These are phyloP conservation scores for Brassicogethes aeneus DNA, from an alignment of 2,888 invertebrate species.

Conservation along the genomic window DNA sequence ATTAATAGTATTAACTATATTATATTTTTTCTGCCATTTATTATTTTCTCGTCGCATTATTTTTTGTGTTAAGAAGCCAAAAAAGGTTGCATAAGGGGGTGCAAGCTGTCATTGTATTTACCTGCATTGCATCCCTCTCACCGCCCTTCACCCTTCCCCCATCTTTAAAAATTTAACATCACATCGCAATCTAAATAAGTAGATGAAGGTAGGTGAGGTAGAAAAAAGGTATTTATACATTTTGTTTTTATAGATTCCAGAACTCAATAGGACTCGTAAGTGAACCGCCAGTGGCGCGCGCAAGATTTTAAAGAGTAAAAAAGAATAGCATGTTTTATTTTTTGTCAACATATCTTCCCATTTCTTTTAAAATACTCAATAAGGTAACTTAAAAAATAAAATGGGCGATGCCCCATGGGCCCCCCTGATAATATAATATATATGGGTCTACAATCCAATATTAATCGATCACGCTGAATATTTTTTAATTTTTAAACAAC, in stretches of 20 bases:
- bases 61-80: neutral
- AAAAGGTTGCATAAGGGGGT: slow-evolving; percentile 26
- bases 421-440: too few species aligned
- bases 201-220: neutral
- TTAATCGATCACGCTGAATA: too few species aligned
- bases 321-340: too few species aligned
- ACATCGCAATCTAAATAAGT: slow-evolving; percentile 10
- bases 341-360: too few species aligned
- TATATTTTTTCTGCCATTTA: too few species aligned
- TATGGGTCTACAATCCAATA: too few species aligned
- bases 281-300: neutral
- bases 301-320: neutral
- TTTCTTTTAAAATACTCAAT: too few species aligned
- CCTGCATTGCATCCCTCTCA: slow-evolving; percentile 28
- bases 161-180: slow-evolving; percentile 7
- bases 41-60: too few species aligned
- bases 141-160: slow-evolving; percentile 12
- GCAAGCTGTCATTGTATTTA: slow-evolving; percentile 36
- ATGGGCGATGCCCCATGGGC: too few species aligned
- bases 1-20: too few species aligned
- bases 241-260: slow-evolving; percentile 3
- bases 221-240: slow-evolving; percentile 1
- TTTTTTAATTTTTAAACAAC: too few species aligned
- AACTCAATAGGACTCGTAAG: neutral
- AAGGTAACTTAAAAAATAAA: too few species aligned